Conservation (phyloP, 2,113 vertebrate genomes). For the Channa maculata region DNA sequence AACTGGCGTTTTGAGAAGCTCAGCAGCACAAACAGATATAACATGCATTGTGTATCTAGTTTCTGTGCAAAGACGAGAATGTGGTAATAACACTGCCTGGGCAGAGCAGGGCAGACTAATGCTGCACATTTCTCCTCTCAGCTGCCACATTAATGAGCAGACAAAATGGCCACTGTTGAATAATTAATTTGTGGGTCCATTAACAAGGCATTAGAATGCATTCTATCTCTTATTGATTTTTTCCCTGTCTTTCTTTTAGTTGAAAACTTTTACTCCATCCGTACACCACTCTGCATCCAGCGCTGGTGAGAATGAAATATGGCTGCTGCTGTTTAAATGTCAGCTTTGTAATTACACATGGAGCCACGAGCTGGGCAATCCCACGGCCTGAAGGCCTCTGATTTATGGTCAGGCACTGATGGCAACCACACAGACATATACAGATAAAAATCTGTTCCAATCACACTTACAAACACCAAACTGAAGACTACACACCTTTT, state of each 20-base stretch:
- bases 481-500: slow-evolving; percentile 14
- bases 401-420: slow-evolving; percentile 76
- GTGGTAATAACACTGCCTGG: slow-evolving; percentile 73
- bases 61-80: slow-evolving; percentile 29
- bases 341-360: slow-evolving; percentile 84
- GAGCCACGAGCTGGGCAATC: slow-evolving; percentile 70
- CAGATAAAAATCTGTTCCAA: slow-evolving; percentile 37
- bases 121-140: slow-evolving; percentile 79
- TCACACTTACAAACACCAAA: slow-evolving; percentile 10
- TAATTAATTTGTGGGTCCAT: slow-evolving; percentile 87
- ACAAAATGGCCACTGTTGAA: slow-evolving; percentile 86
- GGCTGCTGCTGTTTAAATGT: slow-evolving; percentile 83
- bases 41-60: slow-evolving; percentile 23
- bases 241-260: slow-evolving; percentile 43
- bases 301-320: slow-evolving; percentile 77
- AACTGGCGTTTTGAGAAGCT: slow-evolving; percentile 29
- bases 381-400: slow-evolving; percentile 68
- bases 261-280: slow-evolving; percentile 79
- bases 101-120: slow-evolving; percentile 73
- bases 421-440: slow-evolving; percentile 62
- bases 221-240: slow-evolving; percentile 85
- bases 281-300: slow-evolving; percentile 71
- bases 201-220: slow-evolving; percentile 87
- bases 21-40: slow-evolving; percentile 11
- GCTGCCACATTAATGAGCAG: slow-evolving; percentile 85